Evolutionary conservation across 2,888 invertebrate genomes (phyloP), one percentile per base, ranked within the genome.

Genomic region (Lordiphosa andalusiaca): DNA sequence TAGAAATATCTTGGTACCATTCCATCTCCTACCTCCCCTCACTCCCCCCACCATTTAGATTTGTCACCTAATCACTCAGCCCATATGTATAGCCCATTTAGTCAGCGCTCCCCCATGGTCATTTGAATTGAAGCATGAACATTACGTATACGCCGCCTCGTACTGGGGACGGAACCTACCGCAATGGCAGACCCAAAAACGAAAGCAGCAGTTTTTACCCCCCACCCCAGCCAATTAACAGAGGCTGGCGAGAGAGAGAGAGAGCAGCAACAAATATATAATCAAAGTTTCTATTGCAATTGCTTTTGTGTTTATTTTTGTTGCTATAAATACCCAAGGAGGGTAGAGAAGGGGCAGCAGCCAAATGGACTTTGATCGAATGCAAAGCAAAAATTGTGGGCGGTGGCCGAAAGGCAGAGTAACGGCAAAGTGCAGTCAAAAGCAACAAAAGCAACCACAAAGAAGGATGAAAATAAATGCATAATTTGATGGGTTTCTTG

Each of bases 281-380:
- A 13, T 37, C 19, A 44, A 44, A 30, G 51, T 35, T 51, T 13
- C 53, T 53, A 53, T 40, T 64, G 65, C 62, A 61, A 30, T 59
- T 42, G 40, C 33, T 44, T 44, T 33, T 33, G 30, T 44, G 16
- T 2, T 16, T n/a, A n/a, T 16, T 16, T 16, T 2, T 42, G 13
- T 37, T 39, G 53, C 38, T 19, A 23, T 62, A 63, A 54, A 54
- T 54, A 61, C 7, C 4, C 19, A 39, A 6, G 25, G 7, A 19
- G 42, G 30, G 49, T 25, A 25, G 6, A 6, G 25, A 25, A 25
- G 38, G 23, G 21, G 46, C 47, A 38, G 52, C 30, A 46, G 67
- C 67, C 64, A 66, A 71, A 5, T 65, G 68, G 81, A 80, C 77
- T 77, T 76, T 73, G 76, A 40, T 47, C 53, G 35, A 59, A 42